These are phyloP conservation scores for Caerostris extrusa DNA, from an alignment of 1,140 invertebrate species.

Conservation along the genomic window DNA sequence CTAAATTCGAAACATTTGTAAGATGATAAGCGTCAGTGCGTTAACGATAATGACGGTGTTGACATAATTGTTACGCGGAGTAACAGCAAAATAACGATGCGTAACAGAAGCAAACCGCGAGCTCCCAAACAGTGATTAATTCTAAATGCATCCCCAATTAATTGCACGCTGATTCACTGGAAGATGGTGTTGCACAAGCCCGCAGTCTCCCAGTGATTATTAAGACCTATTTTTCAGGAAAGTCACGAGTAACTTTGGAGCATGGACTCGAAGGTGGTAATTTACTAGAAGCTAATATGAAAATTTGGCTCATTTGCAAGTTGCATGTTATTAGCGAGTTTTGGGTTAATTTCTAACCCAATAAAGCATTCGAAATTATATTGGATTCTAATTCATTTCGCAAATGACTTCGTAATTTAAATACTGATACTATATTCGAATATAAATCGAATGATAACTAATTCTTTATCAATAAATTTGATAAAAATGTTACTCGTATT, in stretches of 20 bases:
- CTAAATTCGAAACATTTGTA: background rate
- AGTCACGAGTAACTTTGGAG: background rate
- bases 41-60: background rate
- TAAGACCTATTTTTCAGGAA: background rate
- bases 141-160: background rate
- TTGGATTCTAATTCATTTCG: too few species aligned
- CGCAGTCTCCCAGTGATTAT: background rate
- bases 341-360: too few species aligned
- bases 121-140: background rate
- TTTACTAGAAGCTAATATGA: too few species aligned
- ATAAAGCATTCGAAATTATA: too few species aligned
- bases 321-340: too few species aligned
- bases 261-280: too few species aligned
- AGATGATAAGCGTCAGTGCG: background rate
- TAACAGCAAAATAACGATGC: background rate
- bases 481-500: too few species aligned
- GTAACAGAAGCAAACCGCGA: background rate
- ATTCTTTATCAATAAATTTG: too few species aligned
- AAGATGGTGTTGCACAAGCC: background rate
- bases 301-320: too few species aligned
- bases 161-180: background rate
- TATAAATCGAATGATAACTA: too few species aligned
- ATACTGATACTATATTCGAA: too few species aligned
- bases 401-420: too few species aligned
- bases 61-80: background rate